Conservation (phyloP, 2,888 invertebrate genomes). For the Dexiosoma caninum region DNA sequence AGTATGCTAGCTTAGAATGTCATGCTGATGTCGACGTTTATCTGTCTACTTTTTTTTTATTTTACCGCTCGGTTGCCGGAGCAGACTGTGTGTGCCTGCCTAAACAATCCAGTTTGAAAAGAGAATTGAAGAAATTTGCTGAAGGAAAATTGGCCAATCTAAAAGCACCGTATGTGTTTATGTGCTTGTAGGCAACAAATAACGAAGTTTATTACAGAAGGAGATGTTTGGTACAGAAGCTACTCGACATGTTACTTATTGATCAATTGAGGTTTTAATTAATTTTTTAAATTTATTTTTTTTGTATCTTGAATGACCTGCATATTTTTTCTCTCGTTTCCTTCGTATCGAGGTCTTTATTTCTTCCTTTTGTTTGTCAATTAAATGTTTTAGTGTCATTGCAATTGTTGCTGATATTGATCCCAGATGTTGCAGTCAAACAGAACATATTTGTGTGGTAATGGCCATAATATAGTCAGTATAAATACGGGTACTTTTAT, state of each 20-base stretch:
- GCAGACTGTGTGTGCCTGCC: no score
- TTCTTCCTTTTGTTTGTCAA: conserved; percentile 22
- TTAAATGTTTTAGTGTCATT: conserved; percentile 25
- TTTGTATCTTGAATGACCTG: conserved; percentile 7
- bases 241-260: conserved; percentile 43
- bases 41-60: no score
- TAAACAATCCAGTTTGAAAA: no score
- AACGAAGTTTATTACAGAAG: conserved; percentile 41
- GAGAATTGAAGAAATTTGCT: no score
- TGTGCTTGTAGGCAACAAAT: conserved; percentile 34
- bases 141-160: no score
- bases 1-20: no score
- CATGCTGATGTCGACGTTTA: no score
- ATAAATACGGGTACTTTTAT: background rate
- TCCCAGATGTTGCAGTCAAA: conserved; percentile 50
- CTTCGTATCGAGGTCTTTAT: background rate
- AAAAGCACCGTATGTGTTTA: no score
- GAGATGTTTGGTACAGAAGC: conserved; percentile 4
- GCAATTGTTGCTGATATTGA: conserved; percentile 32
- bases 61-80: no score
- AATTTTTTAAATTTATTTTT: conserved; percentile 40
- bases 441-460: conserved; percentile 33
- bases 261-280: conserved; percentile 60
- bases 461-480: conserved; percentile 21
- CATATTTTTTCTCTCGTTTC: background rate